Evolutionary conservation across 2,797 vertebrate genomes (phyloP).

Genomic region (Chelon auratus): DNA sequence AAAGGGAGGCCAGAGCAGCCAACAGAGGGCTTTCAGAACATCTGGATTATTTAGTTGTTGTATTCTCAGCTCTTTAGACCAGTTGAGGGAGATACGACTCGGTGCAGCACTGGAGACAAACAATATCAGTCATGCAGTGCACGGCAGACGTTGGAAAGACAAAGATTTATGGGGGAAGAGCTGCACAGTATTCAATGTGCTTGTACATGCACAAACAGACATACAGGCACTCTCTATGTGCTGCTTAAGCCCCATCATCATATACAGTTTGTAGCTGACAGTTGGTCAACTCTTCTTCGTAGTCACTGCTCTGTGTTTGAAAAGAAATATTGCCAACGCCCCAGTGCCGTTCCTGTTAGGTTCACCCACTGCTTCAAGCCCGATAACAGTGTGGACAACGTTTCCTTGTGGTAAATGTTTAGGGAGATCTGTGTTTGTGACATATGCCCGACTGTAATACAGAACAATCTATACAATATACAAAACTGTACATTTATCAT

Average conservation of each 20-base stretch:
- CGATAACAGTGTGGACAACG: no score
- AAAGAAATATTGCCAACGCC: no score
- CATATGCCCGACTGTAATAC: no score
- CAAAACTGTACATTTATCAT: background rate
- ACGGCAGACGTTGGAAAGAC: conserved; percentile 4
- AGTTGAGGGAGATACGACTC: conserved; percentile 1
- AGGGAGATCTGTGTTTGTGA: no score
- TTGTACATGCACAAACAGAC: background rate
- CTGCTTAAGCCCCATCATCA: background rate
- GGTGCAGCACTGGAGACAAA: conserved; percentile 1
- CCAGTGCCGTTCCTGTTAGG: no score
- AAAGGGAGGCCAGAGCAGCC: conserved; percentile 30
- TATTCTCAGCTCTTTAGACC: conserved; percentile 25
- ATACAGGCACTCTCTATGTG: background rate
- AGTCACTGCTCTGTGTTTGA: no score
- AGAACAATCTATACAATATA: background rate
- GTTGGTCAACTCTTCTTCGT: no score
- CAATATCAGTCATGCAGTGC: background rate
- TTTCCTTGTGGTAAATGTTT: no score
- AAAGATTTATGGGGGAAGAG: conserved; percentile 6
- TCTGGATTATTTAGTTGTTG: conserved; percentile 52
- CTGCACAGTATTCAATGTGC: background rate
- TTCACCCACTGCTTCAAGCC: no score
- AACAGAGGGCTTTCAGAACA: conserved; percentile 35
- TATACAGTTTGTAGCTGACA: background rate